Evolutionary conservation across 1,140 invertebrate species (phyloP).

Genomic region (Papilio glaucus): DNA sequence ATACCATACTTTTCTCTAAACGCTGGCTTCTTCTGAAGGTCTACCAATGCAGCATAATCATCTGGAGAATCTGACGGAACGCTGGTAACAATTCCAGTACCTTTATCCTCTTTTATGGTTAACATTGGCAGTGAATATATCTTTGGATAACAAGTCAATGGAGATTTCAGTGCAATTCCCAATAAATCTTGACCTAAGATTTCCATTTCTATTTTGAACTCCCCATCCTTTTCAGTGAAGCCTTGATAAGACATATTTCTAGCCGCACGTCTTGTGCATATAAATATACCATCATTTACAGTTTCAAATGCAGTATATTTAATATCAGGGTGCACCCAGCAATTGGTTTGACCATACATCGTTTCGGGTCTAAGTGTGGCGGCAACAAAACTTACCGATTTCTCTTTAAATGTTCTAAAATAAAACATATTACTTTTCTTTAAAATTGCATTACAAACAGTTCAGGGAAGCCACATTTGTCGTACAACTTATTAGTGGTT

Average conservation of each 20-base stretch:
- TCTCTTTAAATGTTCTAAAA: conserved; percentile 83
- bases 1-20: conserved; percentile 97
- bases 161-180: conserved; percentile 92
- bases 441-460: not conserved
- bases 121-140: conserved; percentile 99
- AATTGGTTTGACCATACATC: conserved; percentile 99
- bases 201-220: conserved; percentile 88
- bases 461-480: too few species aligned
- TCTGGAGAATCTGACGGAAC: conserved; percentile 99
- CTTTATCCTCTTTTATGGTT: conserved; percentile 98
- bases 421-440: conserved; percentile 31
- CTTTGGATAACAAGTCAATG: conserved; percentile 90
- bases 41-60: conserved; percentile 97
- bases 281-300: conserved; percentile 90
- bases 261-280: conserved; percentile 94
- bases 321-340: conserved; percentile 98
- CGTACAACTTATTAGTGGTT: too few species aligned
- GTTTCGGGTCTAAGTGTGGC: conserved; percentile 99
- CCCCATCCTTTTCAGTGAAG: conserved; percentile 92
- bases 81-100: conserved; percentile 98
- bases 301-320: conserved; percentile 94
- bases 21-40: conserved; percentile 97
- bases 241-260: conserved; percentile 98
- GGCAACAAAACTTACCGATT: conserved; percentile 94
- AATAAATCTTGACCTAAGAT: conserved; percentile 91